Percentiles rank a stretch among this genome's conserved stretches.
phyloP scores from a whole-genome alignment of 2,113 vertebrate species.

The Dolichallabes microphthalmus region DNA sequence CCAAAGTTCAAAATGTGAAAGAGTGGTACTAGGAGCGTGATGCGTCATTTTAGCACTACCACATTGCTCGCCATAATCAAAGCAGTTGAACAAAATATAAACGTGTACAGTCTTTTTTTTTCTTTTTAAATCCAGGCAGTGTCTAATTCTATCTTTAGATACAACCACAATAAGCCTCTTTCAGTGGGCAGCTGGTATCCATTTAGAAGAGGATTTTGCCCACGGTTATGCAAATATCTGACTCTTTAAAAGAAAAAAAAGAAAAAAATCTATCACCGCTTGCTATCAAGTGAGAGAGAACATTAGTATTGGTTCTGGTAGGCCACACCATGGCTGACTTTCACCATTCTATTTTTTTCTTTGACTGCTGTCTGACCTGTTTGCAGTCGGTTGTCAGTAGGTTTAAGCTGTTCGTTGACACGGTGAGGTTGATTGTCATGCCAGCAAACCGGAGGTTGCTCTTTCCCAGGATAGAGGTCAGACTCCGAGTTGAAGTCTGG shows the following conservation, averaged over 20 bases:
- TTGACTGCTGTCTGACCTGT: constrained; percentile 76
- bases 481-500: constrained; percentile 85
- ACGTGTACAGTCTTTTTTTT: too few relatives aligned
- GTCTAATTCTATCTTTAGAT: background rate
- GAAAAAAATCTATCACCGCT: too few relatives aligned
- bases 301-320: background rate
- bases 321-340: background rate
- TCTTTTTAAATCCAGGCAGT: too few relatives aligned
- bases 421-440: constrained; percentile 95
- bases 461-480: constrained; percentile 92
- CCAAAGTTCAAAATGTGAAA: too few relatives aligned
- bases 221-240: background rate
- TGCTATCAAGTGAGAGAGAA: background rate
- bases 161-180: background rate
- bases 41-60: too few relatives aligned
- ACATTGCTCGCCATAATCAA: too few relatives aligned
- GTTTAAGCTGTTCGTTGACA: constrained; percentile 98
- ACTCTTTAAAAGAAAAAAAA: too few relatives aligned
- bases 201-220: background rate
- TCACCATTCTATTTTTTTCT: constrained; percentile 43
- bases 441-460: constrained; percentile 98
- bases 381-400: constrained; percentile 97
- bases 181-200: background rate
- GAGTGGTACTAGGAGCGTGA: too few relatives aligned
- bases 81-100: too few relatives aligned